A percentile compares a stretch with the other conserved stretches of the same genome.
Conservation (phyloP, 92 coral and sea anemone genomes). For the Phenganax subtilis region DNA sequence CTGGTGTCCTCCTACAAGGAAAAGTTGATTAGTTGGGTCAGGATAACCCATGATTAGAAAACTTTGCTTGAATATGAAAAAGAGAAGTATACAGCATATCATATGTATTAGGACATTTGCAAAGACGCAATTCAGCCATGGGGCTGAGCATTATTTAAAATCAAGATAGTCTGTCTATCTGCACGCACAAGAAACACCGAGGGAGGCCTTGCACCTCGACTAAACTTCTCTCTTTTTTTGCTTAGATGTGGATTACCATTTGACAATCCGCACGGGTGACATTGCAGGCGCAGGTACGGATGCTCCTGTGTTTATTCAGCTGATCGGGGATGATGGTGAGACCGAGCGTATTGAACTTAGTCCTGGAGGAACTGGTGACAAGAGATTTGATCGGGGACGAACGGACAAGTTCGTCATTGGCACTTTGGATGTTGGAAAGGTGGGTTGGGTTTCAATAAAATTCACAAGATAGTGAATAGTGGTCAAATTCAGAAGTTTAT, state of each 20-base stretch:
- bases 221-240: background rate
- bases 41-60: too few species aligned
- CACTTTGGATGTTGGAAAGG: slow-evolving; percentile 96
- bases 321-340: slow-evolving; percentile 87
- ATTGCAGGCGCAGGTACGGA: slow-evolving; percentile 89
- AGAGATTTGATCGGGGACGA: slow-evolving; percentile 90
- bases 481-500: background rate
- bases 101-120: too few species aligned
- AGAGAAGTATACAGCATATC: too few species aligned
- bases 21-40: too few species aligned
- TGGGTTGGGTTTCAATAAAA: slow-evolving; percentile 1
- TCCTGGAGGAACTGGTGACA: slow-evolving; percentile 99
- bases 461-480: too few species aligned
- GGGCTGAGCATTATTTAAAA: too few species aligned
- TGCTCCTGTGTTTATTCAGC: slow-evolving; percentile 92
- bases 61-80: too few species aligned
- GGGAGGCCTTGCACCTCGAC: too few species aligned
- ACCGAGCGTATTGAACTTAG: slow-evolving; percentile 89
- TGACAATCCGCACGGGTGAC: slow-evolving; percentile 94
- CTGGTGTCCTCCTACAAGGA: too few species aligned
- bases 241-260: slow-evolving; percentile 83
- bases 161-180: too few species aligned
- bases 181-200: too few species aligned
- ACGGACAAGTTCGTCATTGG: slow-evolving; percentile 97
- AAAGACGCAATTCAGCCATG: too few species aligned